Evolutionary conservation across 2,797 vertebrate genomes (phyloP), one percentile per base, ranked within the genome.

Genomic region (Cephalopachus bancanus): DNA sequence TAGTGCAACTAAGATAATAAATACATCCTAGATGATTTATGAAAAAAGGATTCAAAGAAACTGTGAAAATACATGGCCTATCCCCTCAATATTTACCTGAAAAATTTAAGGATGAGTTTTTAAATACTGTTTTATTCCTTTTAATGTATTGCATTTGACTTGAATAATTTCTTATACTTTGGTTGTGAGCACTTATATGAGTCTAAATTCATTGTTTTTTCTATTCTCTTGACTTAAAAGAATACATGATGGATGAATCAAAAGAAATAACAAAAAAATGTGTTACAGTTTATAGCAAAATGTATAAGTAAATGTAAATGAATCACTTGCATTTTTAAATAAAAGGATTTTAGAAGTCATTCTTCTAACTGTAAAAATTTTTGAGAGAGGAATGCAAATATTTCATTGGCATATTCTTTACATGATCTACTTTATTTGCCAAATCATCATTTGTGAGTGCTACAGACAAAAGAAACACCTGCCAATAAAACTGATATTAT

Each of bases 251-350:
- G 10, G 17, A 44, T 88, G 80, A 74, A 65, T 76, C 7, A 90
- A 89, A 92, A 92, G 14, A 49, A 7, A 19, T 92, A 65, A 44
- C 49, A 83, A 84, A 64, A 64, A 95, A 85, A 64, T 44, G 26
- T 44, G 69, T 33, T 76, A 57, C 15, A 78, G 80, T 76, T 57
- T 9, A 44, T 7, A 90, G 49, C 59, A 93, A 96, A 94, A 71
- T n/a, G 7, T 78, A 20, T 74, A 78, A 81, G 2, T 12, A 75
- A 91, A 8, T 76, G 2, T 8, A 94, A 91, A 71, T 60, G 53
- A 93, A 60, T n/a, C 19, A 86, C 78, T 78, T 89, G 28, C 62
- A 83, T 93, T 96, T 96, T 87, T 30, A 93, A 37, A 17, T 64
- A 65, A 85, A 44, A 84, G 8, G 2, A 81, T 79, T 16, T 76